phyloP scores from a whole-genome alignment of 2,113 vertebrate species.

The Psilopsiagon aymara region DNA sequence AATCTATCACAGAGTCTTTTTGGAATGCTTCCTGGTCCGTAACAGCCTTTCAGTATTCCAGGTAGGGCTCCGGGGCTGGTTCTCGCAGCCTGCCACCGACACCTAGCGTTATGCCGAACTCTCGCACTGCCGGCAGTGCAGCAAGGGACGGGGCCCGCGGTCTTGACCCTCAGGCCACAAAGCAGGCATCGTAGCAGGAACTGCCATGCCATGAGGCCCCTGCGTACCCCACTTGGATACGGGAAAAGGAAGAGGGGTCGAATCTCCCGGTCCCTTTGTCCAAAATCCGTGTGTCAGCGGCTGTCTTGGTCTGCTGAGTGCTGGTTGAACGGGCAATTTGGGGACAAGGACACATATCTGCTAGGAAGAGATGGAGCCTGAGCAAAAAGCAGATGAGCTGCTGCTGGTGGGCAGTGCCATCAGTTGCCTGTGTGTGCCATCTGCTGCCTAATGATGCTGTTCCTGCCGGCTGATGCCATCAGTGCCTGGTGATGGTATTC shows the following conservation, averaged over 20 bases:
- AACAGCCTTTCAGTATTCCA: neutral
- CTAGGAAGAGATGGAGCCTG: neutral
- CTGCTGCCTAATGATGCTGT: neutral
- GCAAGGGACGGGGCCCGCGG: neutral
- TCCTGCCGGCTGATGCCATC: neutral
- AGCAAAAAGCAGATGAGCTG: neutral
- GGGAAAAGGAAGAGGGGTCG: neutral
- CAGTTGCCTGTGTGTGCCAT: neutral
- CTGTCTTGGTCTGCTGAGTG: neutral
- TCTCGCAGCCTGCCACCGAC: neutral
- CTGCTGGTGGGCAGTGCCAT: neutral
- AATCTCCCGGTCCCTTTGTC: neutral
- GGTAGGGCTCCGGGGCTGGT: neutral
- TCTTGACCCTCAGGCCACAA: neutral
- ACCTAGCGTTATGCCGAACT: neutral
- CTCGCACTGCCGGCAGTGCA: neutral
- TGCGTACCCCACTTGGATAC: fast-evolving
- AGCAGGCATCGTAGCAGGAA: fast-evolving
- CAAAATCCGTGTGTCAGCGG: neutral
- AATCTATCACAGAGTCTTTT: neutral
- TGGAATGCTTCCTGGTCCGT: neutral
- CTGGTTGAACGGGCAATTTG: neutral
- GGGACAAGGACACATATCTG: neutral
- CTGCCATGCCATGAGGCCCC: neutral
- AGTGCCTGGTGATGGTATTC: neutral